These are phyloP conservation scores for Pseudococcus jackbeardsleyi DNA, from an alignment of 2,888 invertebrate species.

Conservation along the genomic window DNA sequence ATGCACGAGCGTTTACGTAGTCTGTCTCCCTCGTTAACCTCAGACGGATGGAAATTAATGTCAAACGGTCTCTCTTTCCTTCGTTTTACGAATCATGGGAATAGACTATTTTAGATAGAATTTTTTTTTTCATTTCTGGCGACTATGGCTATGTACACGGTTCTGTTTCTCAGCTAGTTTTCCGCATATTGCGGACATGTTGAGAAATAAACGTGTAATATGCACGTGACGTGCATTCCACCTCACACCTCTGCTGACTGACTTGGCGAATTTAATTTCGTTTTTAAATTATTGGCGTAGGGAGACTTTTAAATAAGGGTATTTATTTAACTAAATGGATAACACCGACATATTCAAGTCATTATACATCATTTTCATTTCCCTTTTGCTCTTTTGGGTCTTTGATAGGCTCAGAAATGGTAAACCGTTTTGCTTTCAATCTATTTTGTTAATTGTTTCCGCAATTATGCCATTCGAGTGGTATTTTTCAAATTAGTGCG, in stretches of 20 bases:
- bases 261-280: background rate
- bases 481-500: background rate
- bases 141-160: no score
- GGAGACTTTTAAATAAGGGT: background rate
- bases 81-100: slow-evolving; percentile 3
- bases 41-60: slow-evolving; percentile 46
- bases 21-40: slow-evolving; percentile 47
- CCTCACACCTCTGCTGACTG: background rate
- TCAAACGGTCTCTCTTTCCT: slow-evolving; percentile 4
- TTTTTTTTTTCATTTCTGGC: background rate
- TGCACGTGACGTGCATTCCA: background rate
- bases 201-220: slow-evolving; percentile 8
- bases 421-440: background rate
- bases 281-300: no score
- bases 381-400: background rate
- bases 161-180: background rate
- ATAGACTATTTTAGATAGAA: background rate
- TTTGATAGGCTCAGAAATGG: background rate
- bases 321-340: background rate
- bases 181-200: background rate
- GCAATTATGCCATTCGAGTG: background rate
- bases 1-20: slow-evolving; percentile 14
- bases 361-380: background rate
- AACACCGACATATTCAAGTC: background rate
- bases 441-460: slow-evolving; percentile 8